Conservation (phyloP, 2,797 vertebrate genomes). For the Urophycis tenuis region DNA sequence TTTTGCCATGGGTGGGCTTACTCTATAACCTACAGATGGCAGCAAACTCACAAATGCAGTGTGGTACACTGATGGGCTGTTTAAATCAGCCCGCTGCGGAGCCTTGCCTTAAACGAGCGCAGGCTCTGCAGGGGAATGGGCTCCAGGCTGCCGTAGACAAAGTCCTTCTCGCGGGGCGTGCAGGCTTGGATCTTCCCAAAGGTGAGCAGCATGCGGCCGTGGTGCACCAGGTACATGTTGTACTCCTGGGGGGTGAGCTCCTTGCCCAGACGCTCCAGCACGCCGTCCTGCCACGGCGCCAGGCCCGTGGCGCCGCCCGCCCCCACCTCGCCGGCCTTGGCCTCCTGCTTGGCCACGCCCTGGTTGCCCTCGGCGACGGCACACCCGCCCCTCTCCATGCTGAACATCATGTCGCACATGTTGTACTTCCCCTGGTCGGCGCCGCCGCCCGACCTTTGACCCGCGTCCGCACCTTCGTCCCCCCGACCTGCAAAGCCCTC, state of each 20-base stretch:
- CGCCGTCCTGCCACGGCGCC: constrained; percentile 89
- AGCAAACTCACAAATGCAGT: constrained; percentile 35
- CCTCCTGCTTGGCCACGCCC: constrained; percentile 17
- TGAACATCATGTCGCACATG: constrained; percentile 84
- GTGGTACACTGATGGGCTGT: constrained; percentile 33
- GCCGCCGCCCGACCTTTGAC: constrained; percentile 28
- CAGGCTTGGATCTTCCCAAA: constrained; percentile 91
- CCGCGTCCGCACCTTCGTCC: constrained; percentile 36
- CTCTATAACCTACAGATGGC: neutral
- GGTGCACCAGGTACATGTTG: constrained; percentile 89
- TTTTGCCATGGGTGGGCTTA: neutral
- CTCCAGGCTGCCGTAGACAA: constrained; percentile 90
- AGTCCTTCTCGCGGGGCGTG: constrained; percentile 84
- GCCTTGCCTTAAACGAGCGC: constrained; percentile 80
- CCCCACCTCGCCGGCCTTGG: neutral
- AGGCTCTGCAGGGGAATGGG: constrained; percentile 84
- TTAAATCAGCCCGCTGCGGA: constrained; percentile 60
- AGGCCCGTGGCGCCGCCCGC: constrained; percentile 48
- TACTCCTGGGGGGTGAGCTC: constrained; percentile 79
- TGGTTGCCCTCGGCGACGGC: constrained; percentile 40
- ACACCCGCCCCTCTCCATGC: constrained; percentile 77
- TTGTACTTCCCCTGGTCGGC: constrained; percentile 67
- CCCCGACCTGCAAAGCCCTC: neutral
- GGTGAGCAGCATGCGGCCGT: constrained; percentile 84
- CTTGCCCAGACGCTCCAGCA: constrained; percentile 79